These are phyloP conservation scores for Bovichtus diacanthus DNA, from an alignment of 2,797 vertebrate genomes.

Conservation along the genomic window DNA sequence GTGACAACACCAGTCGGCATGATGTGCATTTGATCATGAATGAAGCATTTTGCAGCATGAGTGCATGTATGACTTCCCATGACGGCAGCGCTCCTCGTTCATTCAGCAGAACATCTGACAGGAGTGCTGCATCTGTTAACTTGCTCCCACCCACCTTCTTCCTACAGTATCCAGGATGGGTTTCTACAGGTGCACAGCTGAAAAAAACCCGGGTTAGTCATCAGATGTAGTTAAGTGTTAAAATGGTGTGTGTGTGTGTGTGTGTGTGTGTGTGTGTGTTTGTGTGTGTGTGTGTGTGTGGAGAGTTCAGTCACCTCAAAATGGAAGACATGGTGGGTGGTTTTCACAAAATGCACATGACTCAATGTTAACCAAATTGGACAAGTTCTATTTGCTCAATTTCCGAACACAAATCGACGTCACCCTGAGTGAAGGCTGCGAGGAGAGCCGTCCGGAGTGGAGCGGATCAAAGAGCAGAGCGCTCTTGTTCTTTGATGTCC, in stretches of 20 bases:
- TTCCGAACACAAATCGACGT: slow-evolving; percentile 27
- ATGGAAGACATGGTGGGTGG: slow-evolving; percentile 23
- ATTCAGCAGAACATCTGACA: neutral
- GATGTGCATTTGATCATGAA: slow-evolving; percentile 58
- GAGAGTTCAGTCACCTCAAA: slow-evolving; percentile 16
- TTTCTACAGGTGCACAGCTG: slow-evolving; percentile 7
- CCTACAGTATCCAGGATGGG: slow-evolving; percentile 2
- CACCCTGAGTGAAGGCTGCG: neutral
- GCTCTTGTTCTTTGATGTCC: slow-evolving; percentile 28
- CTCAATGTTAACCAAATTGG: slow-evolving; percentile 30
- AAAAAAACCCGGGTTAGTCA: slow-evolving; percentile 11
- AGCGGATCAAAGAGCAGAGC: slow-evolving; percentile 7
- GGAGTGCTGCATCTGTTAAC: slow-evolving; percentile 16
- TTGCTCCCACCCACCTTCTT: slow-evolving; percentile 14
- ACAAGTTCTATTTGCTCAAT: slow-evolving; percentile 16
- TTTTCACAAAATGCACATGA: slow-evolving; percentile 24
- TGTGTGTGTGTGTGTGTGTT: no score
- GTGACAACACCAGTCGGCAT: slow-evolving; percentile 47
- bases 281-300: slow-evolving; percentile 8
- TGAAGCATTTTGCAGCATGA: slow-evolving; percentile 76
- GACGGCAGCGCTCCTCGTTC: slow-evolving; percentile 20
- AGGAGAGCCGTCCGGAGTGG: slow-evolving; percentile 21
- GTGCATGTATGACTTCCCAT: slow-evolving; percentile 61
- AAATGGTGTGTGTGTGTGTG: slow-evolving; percentile 9
- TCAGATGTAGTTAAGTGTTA: slow-evolving; percentile 11